Evolutionary conservation across 1,140 invertebrate species (phyloP).

Genomic region (Pantala flavescens): DNA sequence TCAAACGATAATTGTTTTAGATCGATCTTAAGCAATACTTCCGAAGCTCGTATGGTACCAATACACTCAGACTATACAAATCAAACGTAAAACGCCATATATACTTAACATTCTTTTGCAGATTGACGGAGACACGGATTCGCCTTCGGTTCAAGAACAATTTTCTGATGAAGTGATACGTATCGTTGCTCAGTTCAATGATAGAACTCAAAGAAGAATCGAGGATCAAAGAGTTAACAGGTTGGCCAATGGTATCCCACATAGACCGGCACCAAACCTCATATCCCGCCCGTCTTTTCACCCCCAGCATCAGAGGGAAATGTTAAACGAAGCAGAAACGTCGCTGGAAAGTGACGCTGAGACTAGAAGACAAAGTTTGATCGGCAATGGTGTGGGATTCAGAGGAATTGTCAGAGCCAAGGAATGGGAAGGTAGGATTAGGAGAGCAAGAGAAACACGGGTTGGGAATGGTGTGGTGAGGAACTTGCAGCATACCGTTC

Average conservation of each 20-base stretch:
- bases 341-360: not conserved
- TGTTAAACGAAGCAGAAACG: not conserved
- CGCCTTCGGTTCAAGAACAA: slow-evolving; percentile 52
- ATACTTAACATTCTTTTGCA: slow-evolving; percentile 26
- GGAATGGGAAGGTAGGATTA: not conserved
- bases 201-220: not conserved
- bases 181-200: not conserved
- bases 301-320: not conserved
- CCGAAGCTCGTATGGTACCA: no score
- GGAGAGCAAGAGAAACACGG: not conserved
- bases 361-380: not conserved
- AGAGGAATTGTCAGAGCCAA: not conserved
- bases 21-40: no score
- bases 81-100: no score
- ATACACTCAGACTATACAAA: no score
- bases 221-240: not conserved
- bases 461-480: not conserved
- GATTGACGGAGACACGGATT: slow-evolving; percentile 73
- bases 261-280: not conserved
- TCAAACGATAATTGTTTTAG: not conserved
- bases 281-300: not conserved
- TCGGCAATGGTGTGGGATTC: not conserved
- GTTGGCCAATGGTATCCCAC: not conserved
- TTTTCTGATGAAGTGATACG: slow-evolving; percentile 49
- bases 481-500: not conserved